A percentile compares a stretch with the other conserved stretches of the same genome.
These are phyloP conservation scores for Drosophila pachea DNA, from an alignment of 1,140 invertebrate genomes.

Conservation along the genomic window DNA sequence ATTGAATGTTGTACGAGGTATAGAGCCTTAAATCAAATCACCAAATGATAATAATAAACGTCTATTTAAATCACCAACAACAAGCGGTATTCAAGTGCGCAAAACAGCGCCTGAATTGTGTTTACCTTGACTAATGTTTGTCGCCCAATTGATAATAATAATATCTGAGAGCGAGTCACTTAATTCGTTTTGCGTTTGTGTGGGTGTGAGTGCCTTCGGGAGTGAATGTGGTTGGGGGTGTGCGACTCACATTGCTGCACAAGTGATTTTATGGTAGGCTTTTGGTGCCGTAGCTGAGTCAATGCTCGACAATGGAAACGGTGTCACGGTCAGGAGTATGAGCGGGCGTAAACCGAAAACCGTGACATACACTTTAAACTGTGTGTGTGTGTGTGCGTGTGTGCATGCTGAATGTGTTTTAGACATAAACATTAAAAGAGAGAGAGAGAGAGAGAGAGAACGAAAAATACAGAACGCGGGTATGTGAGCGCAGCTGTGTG, in stretches of 20 bases:
- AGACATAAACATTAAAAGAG: constrained; percentile 9
- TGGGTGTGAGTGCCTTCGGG: constrained; percentile 3
- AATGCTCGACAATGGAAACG: constrained; percentile 63
- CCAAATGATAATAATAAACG: constrained; percentile 48
- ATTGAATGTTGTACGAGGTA: constrained; percentile 40
- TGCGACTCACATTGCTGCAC: constrained; percentile 13
- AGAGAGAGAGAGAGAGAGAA: constrained; percentile 18
- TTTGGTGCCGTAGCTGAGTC: constrained; percentile 27
- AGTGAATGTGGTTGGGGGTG: background rate
- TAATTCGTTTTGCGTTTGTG: background rate
- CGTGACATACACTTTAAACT: constrained; percentile 53
- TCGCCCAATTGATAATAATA: constrained; percentile 30
- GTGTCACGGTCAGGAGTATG: constrained; percentile 74
- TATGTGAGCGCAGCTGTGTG: constrained; percentile 36
- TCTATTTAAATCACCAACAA: constrained; percentile 42
- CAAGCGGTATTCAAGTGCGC: constrained; percentile 5
- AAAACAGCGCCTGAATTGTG: constrained; percentile 7
- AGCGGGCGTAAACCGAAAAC: constrained; percentile 45
- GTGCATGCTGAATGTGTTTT: constrained; percentile 14
- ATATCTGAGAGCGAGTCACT: constrained; percentile 12
- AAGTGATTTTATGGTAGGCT: constrained; percentile 22
- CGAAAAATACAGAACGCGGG: background rate
- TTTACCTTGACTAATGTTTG: constrained; percentile 22
- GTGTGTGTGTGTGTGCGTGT: constrained; percentile 16
- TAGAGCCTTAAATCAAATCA: constrained; percentile 61